Base-by-base conservation (phyloP, 2,888 invertebrate genomes). In the Ommatoiulus sabulosus region DNA sequence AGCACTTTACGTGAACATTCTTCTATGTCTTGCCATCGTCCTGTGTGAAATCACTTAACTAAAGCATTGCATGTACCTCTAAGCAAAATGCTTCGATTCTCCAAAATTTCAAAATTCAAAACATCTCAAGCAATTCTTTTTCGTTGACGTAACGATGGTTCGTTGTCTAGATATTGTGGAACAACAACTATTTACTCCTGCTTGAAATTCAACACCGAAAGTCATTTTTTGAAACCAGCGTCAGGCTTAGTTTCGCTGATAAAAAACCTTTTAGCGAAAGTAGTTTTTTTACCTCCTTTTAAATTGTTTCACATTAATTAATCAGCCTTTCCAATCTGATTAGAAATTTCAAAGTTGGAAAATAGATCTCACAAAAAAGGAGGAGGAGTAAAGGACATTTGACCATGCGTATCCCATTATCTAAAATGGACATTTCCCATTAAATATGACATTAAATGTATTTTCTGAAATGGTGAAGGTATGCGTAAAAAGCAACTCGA, bases 251-350 rank as follows among this genome's bases (percentile, higher is more conserved):
- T 80, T 80, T 80, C 35, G 1, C 35, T 80, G 80, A 80, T 80
- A 80, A 80, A 80, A 80, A 80, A 80, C 80, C 80, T 80, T 80
- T 80, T 80, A 80, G 80, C 35, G 80, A 80, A 80, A 80, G 80
- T 80, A 80, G 35, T 80, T 80, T 80, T 72, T 35, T 35, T 35
- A 57, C 57, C 15, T 80, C 5, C 35, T 80, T 35, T 35, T 24
- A 80, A 80, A 80, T 80, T 80, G 80, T 80, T 80, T 80, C 80
- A 35, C 80, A 80, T 80, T 80, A 80, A 80, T 80, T 80, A 80
- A 80, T 80, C 80, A 35, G 72, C 8, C 72, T 24, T 24, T 72
- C 35, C 80, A 80, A 80, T 80, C 80, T 80, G 35, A 80, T 80
- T 80, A 80, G 35, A 80, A 80, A 35, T 80, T 80, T 35, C 35